Base-by-base conservation (phyloP, 1,140 invertebrate species). In the Trichoplusia ni region DNA sequence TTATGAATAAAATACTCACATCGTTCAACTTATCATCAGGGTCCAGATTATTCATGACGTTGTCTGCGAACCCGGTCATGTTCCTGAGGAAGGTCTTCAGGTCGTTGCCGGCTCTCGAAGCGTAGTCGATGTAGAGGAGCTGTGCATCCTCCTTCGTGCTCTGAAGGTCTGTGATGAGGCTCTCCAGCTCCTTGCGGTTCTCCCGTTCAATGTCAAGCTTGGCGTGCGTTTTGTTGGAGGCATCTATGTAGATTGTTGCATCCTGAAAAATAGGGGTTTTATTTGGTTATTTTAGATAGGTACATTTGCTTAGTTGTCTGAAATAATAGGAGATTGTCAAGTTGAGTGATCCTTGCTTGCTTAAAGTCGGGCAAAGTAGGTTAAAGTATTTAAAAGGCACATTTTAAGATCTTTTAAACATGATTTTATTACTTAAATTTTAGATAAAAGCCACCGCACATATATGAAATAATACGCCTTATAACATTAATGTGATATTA, bases 71-170 rank as follows among this genome's bases (percentile, higher is more conserved):
- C 0, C 33, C 44, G 11, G 75, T 68, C 8, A 89, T 73, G 11
- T 84, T 84, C 21, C 38, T 69, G 0, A 86, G 33, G 67, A 86
- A 86, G 1, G 23, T 38, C 25, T 75, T 77, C 47, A 89, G 61
- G 14, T 83, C 75, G 0, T 35, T 13, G 0, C 74, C 77, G 1
- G 80, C 69, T n/a, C 71, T 68, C 0, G 72, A 69, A 0, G 79
- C 66, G 61, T 75, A 86, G 65, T 86, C 84, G 0, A 76, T 88
- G 60, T 82, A 86, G 2, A 88, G 73, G 0, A 84, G 75, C 1
- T 82, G 49, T 0, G 75, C 79, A 4, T 84, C 80, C 0, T 54
- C 62, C 47, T 76, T 79, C 0, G 73, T 71, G 1, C 61, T 25
- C 9, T 70, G 49, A 13, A 85, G 62, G 9, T 87, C 71, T 8